Conservation (phyloP, 2,888 invertebrate species). For the Trachelus tabidus region DNA sequence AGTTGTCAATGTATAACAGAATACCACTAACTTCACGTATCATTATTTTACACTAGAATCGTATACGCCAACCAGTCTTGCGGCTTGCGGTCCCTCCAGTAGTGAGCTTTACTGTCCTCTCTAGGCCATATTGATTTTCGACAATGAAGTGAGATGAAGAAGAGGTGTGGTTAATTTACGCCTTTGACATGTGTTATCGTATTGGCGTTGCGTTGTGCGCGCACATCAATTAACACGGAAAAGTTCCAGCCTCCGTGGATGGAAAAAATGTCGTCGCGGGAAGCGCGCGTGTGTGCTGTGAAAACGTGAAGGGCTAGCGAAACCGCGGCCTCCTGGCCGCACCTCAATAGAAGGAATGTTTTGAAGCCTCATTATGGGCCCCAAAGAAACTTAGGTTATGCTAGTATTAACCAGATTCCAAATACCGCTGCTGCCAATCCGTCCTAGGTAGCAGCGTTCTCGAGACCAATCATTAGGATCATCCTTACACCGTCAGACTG, state of each 20-base stretch:
- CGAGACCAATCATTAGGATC: not conserved
- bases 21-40: not conserved
- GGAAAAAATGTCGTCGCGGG: constrained; percentile 22
- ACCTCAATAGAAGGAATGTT: not conserved
- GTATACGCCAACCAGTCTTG: not conserved
- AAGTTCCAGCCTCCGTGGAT: not conserved
- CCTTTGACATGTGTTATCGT: constrained; percentile 13
- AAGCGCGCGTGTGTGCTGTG: constrained; percentile 1
- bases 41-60: not conserved
- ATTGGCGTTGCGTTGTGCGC: constrained; percentile 5
- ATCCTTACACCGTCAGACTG: not conserved
- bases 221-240: not conserved
- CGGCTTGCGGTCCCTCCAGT: not conserved
- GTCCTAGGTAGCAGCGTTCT: constrained; percentile 1
- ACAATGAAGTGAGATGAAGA: constrained; percentile 13
- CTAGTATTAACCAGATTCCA: not conserved
- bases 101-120: not conserved
- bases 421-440: not conserved
- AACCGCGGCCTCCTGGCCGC: not conserved
- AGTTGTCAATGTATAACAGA: not conserved
- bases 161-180: constrained; percentile 30
- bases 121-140: constrained; percentile 24
- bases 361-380: not conserved
- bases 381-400: constrained; percentile 3
- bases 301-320: constrained; percentile 11